phyloP scores from a whole-genome alignment of 2,113 vertebrate genomes.

The Mobula hypostoma region DNA sequence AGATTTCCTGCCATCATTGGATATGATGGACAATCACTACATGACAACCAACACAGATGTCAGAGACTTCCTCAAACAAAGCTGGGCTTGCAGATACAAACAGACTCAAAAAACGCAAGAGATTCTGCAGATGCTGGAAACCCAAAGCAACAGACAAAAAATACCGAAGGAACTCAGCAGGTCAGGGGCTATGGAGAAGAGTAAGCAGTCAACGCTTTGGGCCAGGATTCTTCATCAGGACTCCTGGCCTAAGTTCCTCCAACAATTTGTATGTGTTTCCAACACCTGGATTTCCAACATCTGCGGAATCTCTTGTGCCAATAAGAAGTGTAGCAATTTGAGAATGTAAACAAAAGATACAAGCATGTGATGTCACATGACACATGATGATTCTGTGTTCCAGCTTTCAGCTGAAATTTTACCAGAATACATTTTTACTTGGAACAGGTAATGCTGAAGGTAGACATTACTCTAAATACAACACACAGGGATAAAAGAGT shows the following conservation, averaged over 20 bases:
- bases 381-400: neutral
- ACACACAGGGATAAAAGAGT: neutral
- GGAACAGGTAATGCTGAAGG: neutral
- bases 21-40: too few species aligned
- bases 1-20: too few species aligned
- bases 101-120: neutral
- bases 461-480: neutral
- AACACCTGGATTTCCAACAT: too few species aligned
- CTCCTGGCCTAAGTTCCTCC: too few species aligned
- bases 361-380: neutral
- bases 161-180: too few species aligned
- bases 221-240: too few species aligned
- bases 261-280: too few species aligned
- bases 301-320: neutral
- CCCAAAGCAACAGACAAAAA: too few species aligned
- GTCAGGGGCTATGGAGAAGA: too few species aligned
- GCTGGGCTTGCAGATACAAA: neutral
- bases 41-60: neutral
- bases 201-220: too few species aligned
- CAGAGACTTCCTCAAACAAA: neutral
- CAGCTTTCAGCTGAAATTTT: neutral
- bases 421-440: neutral
- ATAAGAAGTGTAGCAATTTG: neutral
- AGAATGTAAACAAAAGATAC: neutral
- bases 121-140: too few species aligned